Percentiles rank a stretch among this genome's conserved stretches.
These are phyloP conservation scores for Melanotus villosus DNA, from an alignment of 2,888 invertebrate species.

Conservation along the genomic window DNA sequence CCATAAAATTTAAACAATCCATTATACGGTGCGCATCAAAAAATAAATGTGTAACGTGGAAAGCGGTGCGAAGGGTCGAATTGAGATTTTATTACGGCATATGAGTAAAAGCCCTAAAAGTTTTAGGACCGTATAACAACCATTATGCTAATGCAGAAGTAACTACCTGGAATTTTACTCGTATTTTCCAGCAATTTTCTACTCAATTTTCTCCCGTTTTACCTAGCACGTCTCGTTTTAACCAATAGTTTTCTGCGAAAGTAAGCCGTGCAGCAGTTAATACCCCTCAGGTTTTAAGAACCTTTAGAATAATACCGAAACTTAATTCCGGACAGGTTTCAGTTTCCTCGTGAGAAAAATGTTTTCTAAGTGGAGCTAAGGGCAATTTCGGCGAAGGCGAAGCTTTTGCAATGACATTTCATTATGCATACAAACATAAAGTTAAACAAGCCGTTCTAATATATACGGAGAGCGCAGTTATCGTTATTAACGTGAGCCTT, in stretches of 20 bases:
- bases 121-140: constrained; percentile 20
- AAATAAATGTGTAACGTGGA: constrained; percentile 12
- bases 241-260: no score
- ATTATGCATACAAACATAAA: constrained; percentile 12
- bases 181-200: constrained; percentile 12
- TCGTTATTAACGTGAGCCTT: constrained; percentile 9
- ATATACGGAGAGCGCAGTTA: constrained; percentile 1
- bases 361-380: not conserved
- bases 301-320: not conserved
- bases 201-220: not conserved
- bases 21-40: constrained; percentile 5
- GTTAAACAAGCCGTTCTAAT: constrained; percentile 7
- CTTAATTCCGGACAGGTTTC: not conserved
- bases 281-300: not conserved
- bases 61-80: constrained; percentile 7
- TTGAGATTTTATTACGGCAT: constrained; percentile 33
- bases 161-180: constrained; percentile 10
- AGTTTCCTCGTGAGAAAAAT: not conserved
- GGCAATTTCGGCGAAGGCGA: not conserved
- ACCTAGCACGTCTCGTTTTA: not conserved
- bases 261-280: not conserved
- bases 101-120: constrained; percentile 27
- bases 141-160: constrained; percentile 24
- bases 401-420: constrained; percentile 6
- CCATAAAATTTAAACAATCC: constrained; percentile 10